Base-by-base conservation (phyloP, 2,888 invertebrate species). In the Tiliacea citrago region DNA sequence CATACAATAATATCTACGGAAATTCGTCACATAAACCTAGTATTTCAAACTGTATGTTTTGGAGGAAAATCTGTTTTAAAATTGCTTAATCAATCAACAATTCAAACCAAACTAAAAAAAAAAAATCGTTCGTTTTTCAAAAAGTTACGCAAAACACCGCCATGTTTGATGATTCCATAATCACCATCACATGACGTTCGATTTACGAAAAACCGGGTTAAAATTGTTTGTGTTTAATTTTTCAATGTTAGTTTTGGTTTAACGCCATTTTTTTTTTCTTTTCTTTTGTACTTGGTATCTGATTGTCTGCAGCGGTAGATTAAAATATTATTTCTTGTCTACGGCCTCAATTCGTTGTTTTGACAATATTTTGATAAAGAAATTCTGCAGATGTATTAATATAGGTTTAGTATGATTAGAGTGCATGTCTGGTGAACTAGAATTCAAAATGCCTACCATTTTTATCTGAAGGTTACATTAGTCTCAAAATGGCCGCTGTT, bases 201-300 rank as follows among this genome's bases (percentile, higher is more conserved):
- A 66, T 67, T 66, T 78, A 55, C 55, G 47, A 55, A 60, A 63
- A 86, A 86, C 86, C 79, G 73, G 85, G 86, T 86, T 81, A 83
- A 8, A 51, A 67, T 58, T 85, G 76, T 86, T 86, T 84, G 75
- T 68, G 18, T 73, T 72, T 7, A 0, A 57, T 57, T 57, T 29
- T 57, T 58, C 73, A 77, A 66, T 77, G 68, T 76, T 77, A 57
- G 69, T 61, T 65, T 75, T 75, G 61, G 51, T 42, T 76, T 60
- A 72, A 55, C 24, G 57, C 39, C 39, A 35, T 39, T 58, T 72
- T 75, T 66, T 45, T 45, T 67, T 80, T 55, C 13, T 51, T 69
- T 73, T 76, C 42, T 69, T 63, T 53, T 65, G 45, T 49, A 45
- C 18, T 60, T 55, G 29, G 51, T 81, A 75, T 71, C 66, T 68